Evolutionary conservation across 2,113 vertebrate genomes (phyloP).

Genomic region (Solenodon paradoxus): DNA sequence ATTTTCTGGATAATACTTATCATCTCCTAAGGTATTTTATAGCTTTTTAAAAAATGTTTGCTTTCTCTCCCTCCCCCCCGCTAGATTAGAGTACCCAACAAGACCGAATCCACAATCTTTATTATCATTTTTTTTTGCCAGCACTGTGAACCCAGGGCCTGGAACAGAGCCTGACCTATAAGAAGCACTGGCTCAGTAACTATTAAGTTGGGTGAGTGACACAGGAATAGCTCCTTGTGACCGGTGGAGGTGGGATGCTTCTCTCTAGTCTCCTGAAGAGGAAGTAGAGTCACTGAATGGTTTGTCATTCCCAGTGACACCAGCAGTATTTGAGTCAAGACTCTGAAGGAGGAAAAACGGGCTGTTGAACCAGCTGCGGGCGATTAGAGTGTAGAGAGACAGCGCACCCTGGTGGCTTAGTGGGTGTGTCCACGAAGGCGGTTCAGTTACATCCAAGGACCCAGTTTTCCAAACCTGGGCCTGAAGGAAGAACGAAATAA

Average conservation of each 20-base stretch:
- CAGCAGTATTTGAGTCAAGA: not conserved
- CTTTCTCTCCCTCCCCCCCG: too few relatives aligned
- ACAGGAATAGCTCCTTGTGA: rapidly evolving
- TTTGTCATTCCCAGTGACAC: not conserved
- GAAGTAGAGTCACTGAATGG: not conserved
- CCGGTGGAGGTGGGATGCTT: rapidly evolving
- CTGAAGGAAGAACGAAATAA: too few relatives aligned
- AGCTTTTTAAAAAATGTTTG: not conserved
- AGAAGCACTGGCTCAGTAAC: rapidly evolving
- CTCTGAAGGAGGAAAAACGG: not conserved
- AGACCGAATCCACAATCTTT: not conserved
- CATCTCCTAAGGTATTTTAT: not conserved
- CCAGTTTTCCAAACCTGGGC: too few relatives aligned
- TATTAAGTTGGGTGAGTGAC: not conserved
- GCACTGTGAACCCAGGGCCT: not conserved
- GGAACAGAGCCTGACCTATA: not conserved
- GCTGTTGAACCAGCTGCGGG: too few relatives aligned
- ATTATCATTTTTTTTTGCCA: too few relatives aligned
- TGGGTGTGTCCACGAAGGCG: too few relatives aligned
- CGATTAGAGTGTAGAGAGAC: too few relatives aligned
- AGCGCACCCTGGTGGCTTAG: too few relatives aligned
- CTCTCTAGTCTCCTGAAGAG: not conserved
- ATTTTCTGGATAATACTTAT: not conserved
- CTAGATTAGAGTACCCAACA: too few relatives aligned
- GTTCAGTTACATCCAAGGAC: too few relatives aligned